These are phyloP conservation scores for Potamarius usumacintae DNA, from an alignment of 2,113 vertebrate species.

Conservation along the genomic window DNA sequence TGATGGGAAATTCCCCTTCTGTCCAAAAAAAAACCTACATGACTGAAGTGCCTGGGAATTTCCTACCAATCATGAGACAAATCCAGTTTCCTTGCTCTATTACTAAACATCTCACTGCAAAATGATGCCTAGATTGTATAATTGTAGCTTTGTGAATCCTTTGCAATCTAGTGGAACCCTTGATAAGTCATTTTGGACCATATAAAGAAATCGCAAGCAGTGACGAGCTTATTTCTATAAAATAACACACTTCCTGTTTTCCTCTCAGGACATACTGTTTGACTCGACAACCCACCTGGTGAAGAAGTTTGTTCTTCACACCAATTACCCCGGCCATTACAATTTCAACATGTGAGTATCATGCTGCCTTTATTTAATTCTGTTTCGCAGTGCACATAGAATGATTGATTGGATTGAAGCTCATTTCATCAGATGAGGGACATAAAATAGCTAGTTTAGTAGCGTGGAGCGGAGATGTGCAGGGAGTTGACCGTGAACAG, in stretches of 20 bases:
- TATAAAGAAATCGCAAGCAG: neutral
- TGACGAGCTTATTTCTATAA: neutral
- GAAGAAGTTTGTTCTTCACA: conserved; percentile 98
- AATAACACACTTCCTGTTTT: neutral
- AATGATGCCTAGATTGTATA: neutral
- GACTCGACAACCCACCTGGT: conserved; percentile 95
- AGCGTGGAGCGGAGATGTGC: neutral
- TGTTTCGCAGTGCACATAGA: neutral
- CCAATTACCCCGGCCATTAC: conserved; percentile 98
- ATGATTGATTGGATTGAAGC: neutral
- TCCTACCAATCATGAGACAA: neutral
- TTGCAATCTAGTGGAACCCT: neutral
- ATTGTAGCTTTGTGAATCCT: neutral
- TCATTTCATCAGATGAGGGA: neutral
- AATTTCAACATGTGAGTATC: conserved; percentile 96
- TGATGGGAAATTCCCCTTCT: neutral
- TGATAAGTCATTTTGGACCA: neutral
- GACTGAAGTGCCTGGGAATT: neutral
- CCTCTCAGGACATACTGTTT: conserved; percentile 91
- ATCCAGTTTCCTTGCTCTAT: neutral
- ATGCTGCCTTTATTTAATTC: neutral
- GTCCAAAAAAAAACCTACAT: neutral
- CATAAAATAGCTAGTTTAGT: neutral
- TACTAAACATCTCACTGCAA: no score
- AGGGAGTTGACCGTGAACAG: neutral